Evolutionary conservation across 2,888 invertebrate genomes (phyloP).

Genomic region (Pimpla rufipes): DNA sequence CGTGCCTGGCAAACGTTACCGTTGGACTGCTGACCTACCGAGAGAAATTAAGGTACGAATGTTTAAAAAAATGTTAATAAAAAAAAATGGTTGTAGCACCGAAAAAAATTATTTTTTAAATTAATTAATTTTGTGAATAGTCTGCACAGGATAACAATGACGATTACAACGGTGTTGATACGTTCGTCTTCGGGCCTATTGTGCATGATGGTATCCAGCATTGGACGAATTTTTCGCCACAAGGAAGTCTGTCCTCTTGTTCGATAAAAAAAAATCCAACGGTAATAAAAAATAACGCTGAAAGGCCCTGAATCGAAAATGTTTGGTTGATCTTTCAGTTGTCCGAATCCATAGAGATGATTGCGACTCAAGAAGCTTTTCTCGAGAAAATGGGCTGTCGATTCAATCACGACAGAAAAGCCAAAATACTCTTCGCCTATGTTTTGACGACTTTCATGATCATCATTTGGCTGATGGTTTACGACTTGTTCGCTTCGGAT

Average conservation of each 20-base stretch:
- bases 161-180: constrained; percentile 21
- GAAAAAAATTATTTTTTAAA: not conserved
- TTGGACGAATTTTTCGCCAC: constrained; percentile 48
- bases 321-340: constrained; percentile 26
- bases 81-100: not conserved
- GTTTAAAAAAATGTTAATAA: not conserved
- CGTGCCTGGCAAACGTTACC: constrained; percentile 33
- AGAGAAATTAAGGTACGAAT: not conserved
- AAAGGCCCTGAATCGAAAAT: too few relatives aligned
- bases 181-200: constrained; percentile 14
- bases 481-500: constrained; percentile 26
- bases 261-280: not conserved
- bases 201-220: constrained; percentile 32
- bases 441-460: constrained; percentile 39
- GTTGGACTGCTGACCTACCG: not conserved
- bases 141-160: not conserved
- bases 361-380: constrained; percentile 27
- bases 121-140: not conserved
- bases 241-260: constrained; percentile 42
- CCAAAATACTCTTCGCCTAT: constrained; percentile 43
- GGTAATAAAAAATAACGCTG: too few relatives aligned
- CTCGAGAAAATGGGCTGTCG: constrained; percentile 60
- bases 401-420: constrained; percentile 40
- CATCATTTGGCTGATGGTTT: constrained; percentile 18
- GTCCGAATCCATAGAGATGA: constrained; percentile 27